These are phyloP conservation scores for Rhynchonycteris naso DNA, from an alignment of 2,797 vertebrate genomes.

Conservation along the genomic window DNA sequence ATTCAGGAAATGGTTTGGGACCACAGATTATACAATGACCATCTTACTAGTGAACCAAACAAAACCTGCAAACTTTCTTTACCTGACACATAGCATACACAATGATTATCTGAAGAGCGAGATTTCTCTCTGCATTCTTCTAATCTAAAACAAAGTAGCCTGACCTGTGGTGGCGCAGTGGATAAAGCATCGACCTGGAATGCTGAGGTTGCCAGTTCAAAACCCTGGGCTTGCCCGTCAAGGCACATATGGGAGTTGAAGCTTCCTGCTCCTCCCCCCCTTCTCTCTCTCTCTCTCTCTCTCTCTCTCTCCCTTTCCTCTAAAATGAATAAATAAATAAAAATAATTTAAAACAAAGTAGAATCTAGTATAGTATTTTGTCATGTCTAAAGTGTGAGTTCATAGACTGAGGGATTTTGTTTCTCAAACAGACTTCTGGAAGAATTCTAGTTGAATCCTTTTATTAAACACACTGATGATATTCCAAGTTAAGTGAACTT, in stretches of 20 bases:
- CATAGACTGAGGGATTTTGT: background rate
- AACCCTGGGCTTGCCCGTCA: too few species aligned
- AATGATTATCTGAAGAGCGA: background rate
- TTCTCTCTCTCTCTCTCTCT: too few species aligned
- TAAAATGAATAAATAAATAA: too few species aligned
- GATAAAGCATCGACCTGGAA: too few species aligned
- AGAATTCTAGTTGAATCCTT: conserved; percentile 23
- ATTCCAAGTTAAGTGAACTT: background rate
- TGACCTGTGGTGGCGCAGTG: too few species aligned
- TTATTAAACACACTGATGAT: background rate
- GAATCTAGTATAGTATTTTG: background rate
- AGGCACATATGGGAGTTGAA: too few species aligned
- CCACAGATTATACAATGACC: background rate
- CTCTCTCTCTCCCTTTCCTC: too few species aligned
- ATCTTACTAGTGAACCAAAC: background rate
- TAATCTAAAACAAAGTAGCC: background rate
- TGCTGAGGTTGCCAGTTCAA: too few species aligned
- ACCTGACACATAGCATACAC: background rate
- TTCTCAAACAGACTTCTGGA: conserved; percentile 27
- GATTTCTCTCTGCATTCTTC: background rate
- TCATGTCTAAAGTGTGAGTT: background rate
- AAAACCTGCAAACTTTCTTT: background rate
- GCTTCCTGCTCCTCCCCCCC: too few species aligned
- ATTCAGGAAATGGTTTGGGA: background rate
- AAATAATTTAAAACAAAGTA: background rate